Evolutionary conservation across 2,113 vertebrate species (phyloP).

Genomic region (Malurus elegans): DNA sequence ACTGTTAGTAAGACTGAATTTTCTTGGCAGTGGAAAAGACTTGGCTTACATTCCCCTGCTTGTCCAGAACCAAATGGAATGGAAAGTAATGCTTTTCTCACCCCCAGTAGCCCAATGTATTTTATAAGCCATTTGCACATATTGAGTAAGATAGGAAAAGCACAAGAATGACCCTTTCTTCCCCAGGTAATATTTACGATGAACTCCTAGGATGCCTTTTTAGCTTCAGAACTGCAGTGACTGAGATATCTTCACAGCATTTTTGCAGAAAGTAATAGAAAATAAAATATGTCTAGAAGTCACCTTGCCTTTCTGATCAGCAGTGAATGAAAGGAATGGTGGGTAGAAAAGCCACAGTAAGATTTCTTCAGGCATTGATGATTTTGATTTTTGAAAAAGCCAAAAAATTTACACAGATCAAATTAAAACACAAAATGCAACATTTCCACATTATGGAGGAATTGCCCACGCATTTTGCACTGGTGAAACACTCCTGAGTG

Average conservation of each 20-base stretch:
- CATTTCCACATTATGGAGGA: background rate
- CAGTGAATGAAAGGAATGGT: background rate
- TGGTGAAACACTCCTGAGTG: background rate
- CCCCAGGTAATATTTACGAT: background rate
- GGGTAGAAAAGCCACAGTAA: background rate
- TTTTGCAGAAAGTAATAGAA: background rate
- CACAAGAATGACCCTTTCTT: background rate
- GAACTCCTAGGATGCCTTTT: background rate
- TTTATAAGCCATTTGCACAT: background rate
- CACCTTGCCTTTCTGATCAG: background rate
- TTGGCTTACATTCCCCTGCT: background rate
- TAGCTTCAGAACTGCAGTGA: background rate
- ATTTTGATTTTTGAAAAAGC: background rate
- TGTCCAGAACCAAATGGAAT: background rate
- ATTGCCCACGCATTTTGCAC: rapidly evolving
- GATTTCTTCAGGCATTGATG: background rate
- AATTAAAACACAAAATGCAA: background rate
- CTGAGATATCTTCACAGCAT: background rate
- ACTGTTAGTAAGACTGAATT: background rate
- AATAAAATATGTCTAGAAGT: background rate
- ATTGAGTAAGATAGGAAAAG: background rate
- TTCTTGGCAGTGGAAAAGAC: background rate
- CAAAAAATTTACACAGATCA: background rate
- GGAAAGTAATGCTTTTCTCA: background rate
- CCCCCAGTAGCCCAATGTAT: background rate